Conservation (phyloP, 1,140 invertebrate species). For the Euglossa dilemma region DNA sequence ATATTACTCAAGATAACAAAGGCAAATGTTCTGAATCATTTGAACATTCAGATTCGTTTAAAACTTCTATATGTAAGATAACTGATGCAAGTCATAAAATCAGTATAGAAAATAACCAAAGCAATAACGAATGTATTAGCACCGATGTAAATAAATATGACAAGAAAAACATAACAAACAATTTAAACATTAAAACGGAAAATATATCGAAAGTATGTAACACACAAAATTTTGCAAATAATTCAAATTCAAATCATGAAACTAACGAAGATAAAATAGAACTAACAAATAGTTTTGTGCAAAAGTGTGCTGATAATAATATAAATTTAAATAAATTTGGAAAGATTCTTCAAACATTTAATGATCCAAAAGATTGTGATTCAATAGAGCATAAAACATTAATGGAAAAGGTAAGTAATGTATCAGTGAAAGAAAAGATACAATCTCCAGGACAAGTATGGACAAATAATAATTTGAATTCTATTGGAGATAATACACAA, state of each 20-base stretch:
- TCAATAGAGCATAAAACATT: slow-evolving; percentile 56
- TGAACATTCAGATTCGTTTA: slow-evolving; percentile 46
- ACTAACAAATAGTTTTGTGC: slow-evolving; percentile 56
- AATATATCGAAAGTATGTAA: slow-evolving; percentile 10
- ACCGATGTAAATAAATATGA: slow-evolving; percentile 34
- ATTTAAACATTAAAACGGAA: slow-evolving; percentile 23
- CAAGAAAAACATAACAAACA: slow-evolving; percentile 29
- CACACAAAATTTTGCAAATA: slow-evolving; percentile 9
- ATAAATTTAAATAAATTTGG: slow-evolving; percentile 54
- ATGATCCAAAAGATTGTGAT: slow-evolving; percentile 31
- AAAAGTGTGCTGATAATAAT: slow-evolving; percentile 46
- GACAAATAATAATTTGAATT: slow-evolving; percentile 38
- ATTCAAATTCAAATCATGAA: slow-evolving; percentile 26
- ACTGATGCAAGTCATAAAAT: slow-evolving; percentile 42
- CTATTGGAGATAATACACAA: slow-evolving; percentile 16
- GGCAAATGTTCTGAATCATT: slow-evolving; percentile 42
- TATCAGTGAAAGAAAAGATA: slow-evolving; percentile 26
- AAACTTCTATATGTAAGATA: slow-evolving; percentile 35
- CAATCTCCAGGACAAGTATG: neutral
- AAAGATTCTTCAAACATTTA: slow-evolving; percentile 64
- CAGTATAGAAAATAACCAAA: slow-evolving; percentile 61
- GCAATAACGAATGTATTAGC: slow-evolving; percentile 58
- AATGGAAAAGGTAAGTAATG: slow-evolving; percentile 40
- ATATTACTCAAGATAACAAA: slow-evolving; percentile 45
- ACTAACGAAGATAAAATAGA: slow-evolving; percentile 43